Conservation (phyloP, 2,113 vertebrate genomes). For the Mirza zaza region DNA sequence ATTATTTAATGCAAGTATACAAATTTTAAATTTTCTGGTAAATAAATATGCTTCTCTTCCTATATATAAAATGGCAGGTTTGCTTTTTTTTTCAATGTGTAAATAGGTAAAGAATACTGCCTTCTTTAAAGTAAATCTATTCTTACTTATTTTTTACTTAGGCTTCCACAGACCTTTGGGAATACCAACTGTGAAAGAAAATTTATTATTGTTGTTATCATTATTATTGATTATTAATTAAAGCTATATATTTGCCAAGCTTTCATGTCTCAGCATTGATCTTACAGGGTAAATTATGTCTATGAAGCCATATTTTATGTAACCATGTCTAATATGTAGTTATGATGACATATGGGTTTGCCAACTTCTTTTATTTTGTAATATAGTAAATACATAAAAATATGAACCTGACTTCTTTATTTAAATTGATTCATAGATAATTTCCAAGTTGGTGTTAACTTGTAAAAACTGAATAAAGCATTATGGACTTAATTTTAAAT, state of each 20-base stretch:
- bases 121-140: background rate
- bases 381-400: conserved; percentile 61
- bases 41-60: background rate
- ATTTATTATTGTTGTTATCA: conserved; percentile 72
- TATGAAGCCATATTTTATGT: conserved; percentile 53
- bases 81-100: background rate
- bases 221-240: conserved; percentile 78
- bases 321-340: conserved; percentile 9
- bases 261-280: conserved; percentile 34
- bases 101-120: background rate
- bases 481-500: conserved; percentile 48
- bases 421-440: conserved; percentile 65
- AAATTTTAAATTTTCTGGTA: background rate
- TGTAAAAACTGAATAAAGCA: conserved; percentile 43
- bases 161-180: conserved; percentile 21
- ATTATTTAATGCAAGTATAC: background rate
- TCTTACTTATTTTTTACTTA: conserved; percentile 25
- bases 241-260: conserved; percentile 66
- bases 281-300: background rate
- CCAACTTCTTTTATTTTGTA: conserved; percentile 63
- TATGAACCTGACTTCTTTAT: conserved; percentile 47
- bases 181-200: conserved; percentile 45
- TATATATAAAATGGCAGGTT: background rate
- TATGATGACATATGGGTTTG: conserved; percentile 54
- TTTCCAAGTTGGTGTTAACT: conserved; percentile 45